Base-by-base conservation (phyloP, 2,797 vertebrate genomes). In the Pristis pectinata region DNA sequence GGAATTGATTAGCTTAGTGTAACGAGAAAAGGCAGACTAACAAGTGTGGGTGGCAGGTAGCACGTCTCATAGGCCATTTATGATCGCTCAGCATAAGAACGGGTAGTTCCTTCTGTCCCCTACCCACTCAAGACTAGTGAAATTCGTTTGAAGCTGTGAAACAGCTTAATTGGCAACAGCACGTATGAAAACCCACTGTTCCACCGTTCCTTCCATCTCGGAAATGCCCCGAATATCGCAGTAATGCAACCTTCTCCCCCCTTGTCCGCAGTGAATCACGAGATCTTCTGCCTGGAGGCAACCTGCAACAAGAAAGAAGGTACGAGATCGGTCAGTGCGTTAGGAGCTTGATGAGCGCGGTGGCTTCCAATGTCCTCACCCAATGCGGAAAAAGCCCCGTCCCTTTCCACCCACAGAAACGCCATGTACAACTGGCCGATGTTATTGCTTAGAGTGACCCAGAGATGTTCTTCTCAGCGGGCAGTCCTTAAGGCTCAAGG, bases 181-280 rank as follows among this genome's bases (percentile, higher is more conserved):
- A 49, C 15, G 6, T 3, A 10, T 64, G 15, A 64, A 64, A 64
- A 9, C 9, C 61, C 15, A 64, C 64, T 64, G 61, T 61, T 64
- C n/a, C 15, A 15, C 61, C 7, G 64, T 9, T 64, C 61, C 61
- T 64, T 64, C 49, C 9, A 64, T 64, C 61, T 64, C 9, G 49
- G 49, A 49, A 49, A 2, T 49, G 49, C 49, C 15, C 61, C 9
- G 7, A 64, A 15, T 64, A 17, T 27, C 7, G 10, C 27, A 34
- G 3, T 4, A 7, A 34, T 56, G 87, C 53, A 59, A n/a, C 56
- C 4, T 13, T 27, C 34, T 59, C 34, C 87, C 53, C 4, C 10
- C 34, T 87, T 87, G 27, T 87, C 83, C 6, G 34, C 34, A 87
- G 83, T 87, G 15, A 87, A 87, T 87, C 83, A 87, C 9, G 83